phyloP scores from a whole-genome alignment of 2,113 vertebrate species.

The Ageneiosus marmoratus region DNA sequence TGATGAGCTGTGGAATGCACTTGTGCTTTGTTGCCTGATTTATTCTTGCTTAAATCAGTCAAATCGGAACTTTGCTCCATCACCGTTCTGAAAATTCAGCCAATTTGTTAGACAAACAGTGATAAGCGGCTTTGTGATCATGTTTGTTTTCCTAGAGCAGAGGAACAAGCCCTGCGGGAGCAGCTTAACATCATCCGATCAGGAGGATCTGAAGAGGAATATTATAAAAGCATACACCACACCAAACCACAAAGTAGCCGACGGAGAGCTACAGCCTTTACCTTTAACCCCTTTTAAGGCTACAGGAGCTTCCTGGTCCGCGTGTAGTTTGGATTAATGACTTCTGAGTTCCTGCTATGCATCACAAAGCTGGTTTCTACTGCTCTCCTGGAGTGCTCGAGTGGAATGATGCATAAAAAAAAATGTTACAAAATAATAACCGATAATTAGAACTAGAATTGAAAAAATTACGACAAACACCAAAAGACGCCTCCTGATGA shows the following conservation, averaged over 20 bases:
- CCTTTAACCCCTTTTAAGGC: constrained; percentile 27
- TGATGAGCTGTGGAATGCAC: neutral
- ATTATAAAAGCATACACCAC: constrained; percentile 21
- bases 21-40: neutral
- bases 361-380: neutral
- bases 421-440: too few relatives aligned
- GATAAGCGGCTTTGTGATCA: constrained; percentile 30
- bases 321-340: constrained; percentile 20
- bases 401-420: too few relatives aligned
- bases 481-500: neutral
- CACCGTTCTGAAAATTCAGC: constrained; percentile 13
- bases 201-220: constrained; percentile 33
- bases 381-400: too few relatives aligned
- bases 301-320: neutral
- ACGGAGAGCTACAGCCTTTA: constrained; percentile 1
- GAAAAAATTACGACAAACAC: neutral
- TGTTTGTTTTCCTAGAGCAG: constrained; percentile 39
- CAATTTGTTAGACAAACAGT: constrained; percentile 49
- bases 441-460: neutral
- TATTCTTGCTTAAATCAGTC: neutral
- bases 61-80: neutral
- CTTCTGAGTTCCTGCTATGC: neutral
- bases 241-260: constrained; percentile 19
- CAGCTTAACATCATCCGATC: constrained; percentile 28
- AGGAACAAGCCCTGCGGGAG: constrained; percentile 37